Base-by-base conservation (phyloP, 1,140 invertebrate genomes). In the Papilio polytes region DNA sequence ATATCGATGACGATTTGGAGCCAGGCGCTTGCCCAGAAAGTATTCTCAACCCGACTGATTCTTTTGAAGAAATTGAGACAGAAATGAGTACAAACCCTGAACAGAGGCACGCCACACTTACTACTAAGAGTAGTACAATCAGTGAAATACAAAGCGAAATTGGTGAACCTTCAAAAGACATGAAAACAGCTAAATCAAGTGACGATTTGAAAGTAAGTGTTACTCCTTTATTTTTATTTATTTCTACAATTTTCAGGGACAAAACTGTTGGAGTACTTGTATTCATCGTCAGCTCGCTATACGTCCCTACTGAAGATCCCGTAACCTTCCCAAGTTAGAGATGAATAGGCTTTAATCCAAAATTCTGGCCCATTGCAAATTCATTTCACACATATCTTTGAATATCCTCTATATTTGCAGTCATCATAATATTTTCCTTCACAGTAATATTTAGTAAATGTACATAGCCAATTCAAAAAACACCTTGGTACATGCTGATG, bases 21-120 rank as follows among this genome's bases (percentile, higher is more conserved):
- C 93, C 93, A 7, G 93, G 93, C 2, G 92, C 92, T 36, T 94
- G 92, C 80, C 86, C 85, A 13, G 97, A 97, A 87, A 96, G 96
- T 78, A 96, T 97, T 92, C 94, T 97, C 41, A 96, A 97, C 22
- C 96, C 97, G 10, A 96, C 96, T 9, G 96, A 97, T 87, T 96
- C 96, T 31, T 97, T 96, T 85, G 97, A 97, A 85, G 97, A 97
- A 83, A 96, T 97, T 84, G 96, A 96, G 59, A 96, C 96, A 80
- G 96, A 96, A 85, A 96, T 97, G 95, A 96, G 95, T 81, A 95
- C 95, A 15, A 96, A 96, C 87, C 95, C 97, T 78, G 94, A 96
- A 85, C 96, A 97, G 79, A 89, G 91, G 48, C 87, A 89, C 88
- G 94, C 81, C 87, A 93, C 86, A 84, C 88, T 91, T 82, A 90